A percentile compares a stretch with the other conserved stretches of the same genome.
Conservation (phyloP, 2,888 invertebrate species). For the Monoplex corrugatus region DNA sequence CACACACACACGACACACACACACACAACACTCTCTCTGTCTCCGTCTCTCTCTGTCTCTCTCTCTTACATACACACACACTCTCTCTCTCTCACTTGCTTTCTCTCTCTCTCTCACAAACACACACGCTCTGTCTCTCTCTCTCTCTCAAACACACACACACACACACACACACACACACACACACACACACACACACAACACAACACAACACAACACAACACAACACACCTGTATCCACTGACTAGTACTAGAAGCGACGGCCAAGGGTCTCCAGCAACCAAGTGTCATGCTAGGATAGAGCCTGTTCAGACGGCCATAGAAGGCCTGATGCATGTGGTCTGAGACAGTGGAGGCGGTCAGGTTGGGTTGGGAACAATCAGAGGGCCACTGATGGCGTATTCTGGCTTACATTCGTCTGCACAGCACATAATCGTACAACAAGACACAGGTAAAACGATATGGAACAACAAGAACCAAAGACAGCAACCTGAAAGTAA, state of each 20-base stretch:
- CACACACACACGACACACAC: too few relatives aligned
- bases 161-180: too few relatives aligned
- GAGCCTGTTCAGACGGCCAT: constrained; percentile 61
- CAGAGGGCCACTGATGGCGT: constrained; percentile 72
- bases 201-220: too few relatives aligned
- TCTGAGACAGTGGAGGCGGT: constrained; percentile 61
- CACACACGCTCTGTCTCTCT: too few relatives aligned
- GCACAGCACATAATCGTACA: not conserved
- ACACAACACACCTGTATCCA: constrained; percentile 54
- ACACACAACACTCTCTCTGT: too few relatives aligned
- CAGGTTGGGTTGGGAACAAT: constrained; percentile 61
- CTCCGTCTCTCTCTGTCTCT: too few relatives aligned
- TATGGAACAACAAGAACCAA: too few relatives aligned
- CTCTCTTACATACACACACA: too few relatives aligned
- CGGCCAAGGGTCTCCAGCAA: constrained; percentile 63
- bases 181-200: not conserved
- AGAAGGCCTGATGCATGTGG: constrained; percentile 57
- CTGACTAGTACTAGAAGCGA: constrained; percentile 40
- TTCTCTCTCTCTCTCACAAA: too few relatives aligned
- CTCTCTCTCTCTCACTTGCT: too few relatives aligned
- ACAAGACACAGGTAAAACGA: not conserved
- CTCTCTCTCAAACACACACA: too few relatives aligned
- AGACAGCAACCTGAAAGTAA: too few relatives aligned
- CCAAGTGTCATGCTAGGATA: constrained; percentile 37
- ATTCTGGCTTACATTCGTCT: constrained; percentile 69